Base-by-base conservation (phyloP, 2,113 vertebrate species). In the Xenopus laevis region DNA sequence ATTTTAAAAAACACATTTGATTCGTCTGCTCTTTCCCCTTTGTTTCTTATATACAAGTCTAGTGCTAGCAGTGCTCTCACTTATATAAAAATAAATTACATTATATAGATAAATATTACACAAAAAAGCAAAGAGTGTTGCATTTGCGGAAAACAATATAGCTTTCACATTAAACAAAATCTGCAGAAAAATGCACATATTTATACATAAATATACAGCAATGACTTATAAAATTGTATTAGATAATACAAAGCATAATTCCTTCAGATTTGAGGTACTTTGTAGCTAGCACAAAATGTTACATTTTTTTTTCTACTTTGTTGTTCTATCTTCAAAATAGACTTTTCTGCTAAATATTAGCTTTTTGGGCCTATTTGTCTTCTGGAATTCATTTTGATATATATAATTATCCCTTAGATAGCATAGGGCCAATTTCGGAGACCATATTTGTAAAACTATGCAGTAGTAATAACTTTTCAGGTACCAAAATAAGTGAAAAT, bases 331-430 rank as follows among this genome's bases (percentile, higher is more conserved):
- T 45, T 40, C 33, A 40, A 45, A 65, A 18, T 44, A 65, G 8
- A 20, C 15, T 7, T 50, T 50, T 16, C 46, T 40, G 73, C 66
- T 76, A 69, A 68, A 76, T 76, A 63, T 76, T 76, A 69, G 73
- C 66, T 63, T 65, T 44, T 40, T 63, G 27, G 27, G n/a, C n/a
- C n/a, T n/a, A 17, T 63, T 40, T 64, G 13, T 64, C 33, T 64
- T 16, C 33, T 40, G 1, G 7, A 27, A 27, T 27, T 27, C n/a
- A 23, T 44, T 45, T 65, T 12, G 20, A 18, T 70, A 40, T 6
- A 33, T 21, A 30, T 13, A 18, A 4, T 70, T 58, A 40, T 57
- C 45, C 13, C 47, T 50, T 50, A 50, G 4, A 10, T 50, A 15
- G 47, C 15, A 13, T 7, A 50, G 33, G 33, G 30, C 3, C 30